Conservation (phyloP, 1,140 invertebrate species). For the Calosoma granatense region DNA sequence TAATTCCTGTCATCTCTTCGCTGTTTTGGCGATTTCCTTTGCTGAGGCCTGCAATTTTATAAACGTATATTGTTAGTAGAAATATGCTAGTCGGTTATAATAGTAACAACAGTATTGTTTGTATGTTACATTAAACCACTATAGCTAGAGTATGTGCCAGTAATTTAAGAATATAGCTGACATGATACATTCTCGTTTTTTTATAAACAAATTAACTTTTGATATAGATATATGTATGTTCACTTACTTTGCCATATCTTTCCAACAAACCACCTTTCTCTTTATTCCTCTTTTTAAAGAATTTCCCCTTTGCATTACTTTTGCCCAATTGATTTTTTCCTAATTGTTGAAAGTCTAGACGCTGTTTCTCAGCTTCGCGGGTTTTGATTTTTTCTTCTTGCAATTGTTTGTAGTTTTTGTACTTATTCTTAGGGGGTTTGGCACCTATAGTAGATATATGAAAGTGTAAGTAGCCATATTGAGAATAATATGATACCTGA, state of each 20-base stretch:
- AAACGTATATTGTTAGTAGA: too few species aligned
- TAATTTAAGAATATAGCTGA: neutral
- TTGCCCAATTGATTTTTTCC: conserved; percentile 39
- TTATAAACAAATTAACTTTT: conserved; percentile 17
- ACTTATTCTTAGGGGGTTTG: conserved; percentile 44
- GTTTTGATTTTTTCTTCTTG: conserved; percentile 32
- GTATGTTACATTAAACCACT: too few species aligned
- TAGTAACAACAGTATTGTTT: too few species aligned
- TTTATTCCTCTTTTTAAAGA: conserved; percentile 28
- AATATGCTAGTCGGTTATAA: too few species aligned
- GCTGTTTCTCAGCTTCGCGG: conserved; percentile 29
- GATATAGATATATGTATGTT: too few species aligned
- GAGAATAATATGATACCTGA: too few species aligned
- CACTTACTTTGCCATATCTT: conserved; percentile 32
- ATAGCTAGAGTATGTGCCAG: too few species aligned
- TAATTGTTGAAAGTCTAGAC: conserved; percentile 36
- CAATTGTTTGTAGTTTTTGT: conserved; percentile 47
- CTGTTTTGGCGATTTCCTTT: too few species aligned
- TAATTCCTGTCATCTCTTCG: too few species aligned
- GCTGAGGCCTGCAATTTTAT: too few species aligned
- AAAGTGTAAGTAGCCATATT: conserved; percentile 5
- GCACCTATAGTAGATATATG: conserved; percentile 37
- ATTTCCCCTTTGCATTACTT: conserved; percentile 36
- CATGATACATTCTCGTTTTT: conserved; percentile 8
- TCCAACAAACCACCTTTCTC: conserved; percentile 26